Percentiles rank a stretch among this genome's conserved stretches.
Conservation (phyloP, 2,888 invertebrate genomes). For the Ophion ventricosus region DNA sequence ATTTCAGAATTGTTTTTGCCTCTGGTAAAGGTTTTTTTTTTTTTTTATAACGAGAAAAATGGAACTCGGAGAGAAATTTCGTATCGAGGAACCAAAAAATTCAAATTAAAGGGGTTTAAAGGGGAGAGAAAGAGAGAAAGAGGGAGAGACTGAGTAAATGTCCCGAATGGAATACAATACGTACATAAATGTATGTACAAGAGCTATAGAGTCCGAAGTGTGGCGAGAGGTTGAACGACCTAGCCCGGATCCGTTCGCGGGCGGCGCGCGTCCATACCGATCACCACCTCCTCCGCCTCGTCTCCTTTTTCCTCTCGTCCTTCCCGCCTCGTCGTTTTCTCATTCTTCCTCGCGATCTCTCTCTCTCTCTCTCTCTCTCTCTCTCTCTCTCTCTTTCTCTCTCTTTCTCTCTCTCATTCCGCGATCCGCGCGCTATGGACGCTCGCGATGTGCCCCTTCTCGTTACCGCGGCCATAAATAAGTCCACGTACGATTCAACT, state of each 20-base stretch:
- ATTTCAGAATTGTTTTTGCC: too few species aligned
- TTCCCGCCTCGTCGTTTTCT: conserved; percentile 62
- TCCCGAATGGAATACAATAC: conserved; percentile 65
- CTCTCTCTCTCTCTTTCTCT: conserved; percentile 36
- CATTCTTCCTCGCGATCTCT: conserved; percentile 59
- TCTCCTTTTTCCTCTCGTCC: conserved; percentile 62
- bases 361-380: conserved; percentile 53
- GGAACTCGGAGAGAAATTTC: too few species aligned
- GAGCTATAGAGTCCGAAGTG: conserved; percentile 71
- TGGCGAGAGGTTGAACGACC: conserved; percentile 79
- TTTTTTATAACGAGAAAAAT: too few species aligned
- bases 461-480: conserved; percentile 75
- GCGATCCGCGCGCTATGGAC: conserved; percentile 51
- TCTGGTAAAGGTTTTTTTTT: too few species aligned
- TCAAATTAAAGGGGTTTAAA: too few species aligned
- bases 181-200: conserved; percentile 68
- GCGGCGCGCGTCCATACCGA: conserved; percentile 76
- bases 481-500: conserved; percentile 70
- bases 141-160: not conserved
- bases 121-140: conserved; percentile 23
- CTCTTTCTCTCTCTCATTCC: conserved; percentile 59
- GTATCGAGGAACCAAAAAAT: too few species aligned
- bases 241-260: conserved; percentile 77
- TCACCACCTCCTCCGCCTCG: conserved; percentile 69
- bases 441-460: conserved; percentile 65